Conservation (phyloP, 2,888 invertebrate species). For the Morpho helenor region DNA sequence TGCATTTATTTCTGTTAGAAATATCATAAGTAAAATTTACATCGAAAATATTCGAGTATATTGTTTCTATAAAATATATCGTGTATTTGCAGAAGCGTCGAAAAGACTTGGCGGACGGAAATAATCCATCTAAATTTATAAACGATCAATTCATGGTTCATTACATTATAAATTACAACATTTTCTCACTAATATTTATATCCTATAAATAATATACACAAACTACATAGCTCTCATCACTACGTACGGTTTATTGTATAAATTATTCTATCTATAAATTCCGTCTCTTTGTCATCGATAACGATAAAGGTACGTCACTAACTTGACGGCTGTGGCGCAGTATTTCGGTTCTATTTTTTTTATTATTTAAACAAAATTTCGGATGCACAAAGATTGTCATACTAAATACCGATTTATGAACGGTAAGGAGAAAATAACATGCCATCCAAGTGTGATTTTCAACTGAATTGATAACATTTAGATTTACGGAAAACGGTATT, state of each 20-base stretch:
- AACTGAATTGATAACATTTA: too few relatives aligned
- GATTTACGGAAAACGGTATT: too few relatives aligned
- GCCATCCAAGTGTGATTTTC: too few relatives aligned
- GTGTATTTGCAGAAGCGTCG: neutral
- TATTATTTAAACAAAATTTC: too few relatives aligned
- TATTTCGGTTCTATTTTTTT: too few relatives aligned
- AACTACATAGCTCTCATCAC: too few relatives aligned
- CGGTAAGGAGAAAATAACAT: too few relatives aligned
- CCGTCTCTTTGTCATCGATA: slow-evolving; percentile 1
- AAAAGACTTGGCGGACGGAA: slow-evolving; percentile 6
- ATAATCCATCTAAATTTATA: slow-evolving; percentile 3
- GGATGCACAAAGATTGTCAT: too few relatives aligned
- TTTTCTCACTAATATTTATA: slow-evolving; percentile 14
- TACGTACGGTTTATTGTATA: neutral
- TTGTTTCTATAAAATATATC: slow-evolving; percentile 6
- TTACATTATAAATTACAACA: slow-evolving; percentile 8
- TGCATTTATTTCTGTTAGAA: slow-evolving; percentile 1
- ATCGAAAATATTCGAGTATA: slow-evolving; percentile 12
- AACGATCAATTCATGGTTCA: slow-evolving; percentile 5
- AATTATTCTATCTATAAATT: slow-evolving; percentile 9
- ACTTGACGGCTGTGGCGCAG: too few relatives aligned
- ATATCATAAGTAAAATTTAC: slow-evolving; percentile 4
- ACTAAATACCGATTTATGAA: too few relatives aligned
- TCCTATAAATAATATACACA: slow-evolving; percentile 1
- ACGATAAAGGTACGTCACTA: too few relatives aligned